Evolutionary conservation across 1,140 invertebrate species (phyloP).

Genomic region (Apolygus lucorum): DNA sequence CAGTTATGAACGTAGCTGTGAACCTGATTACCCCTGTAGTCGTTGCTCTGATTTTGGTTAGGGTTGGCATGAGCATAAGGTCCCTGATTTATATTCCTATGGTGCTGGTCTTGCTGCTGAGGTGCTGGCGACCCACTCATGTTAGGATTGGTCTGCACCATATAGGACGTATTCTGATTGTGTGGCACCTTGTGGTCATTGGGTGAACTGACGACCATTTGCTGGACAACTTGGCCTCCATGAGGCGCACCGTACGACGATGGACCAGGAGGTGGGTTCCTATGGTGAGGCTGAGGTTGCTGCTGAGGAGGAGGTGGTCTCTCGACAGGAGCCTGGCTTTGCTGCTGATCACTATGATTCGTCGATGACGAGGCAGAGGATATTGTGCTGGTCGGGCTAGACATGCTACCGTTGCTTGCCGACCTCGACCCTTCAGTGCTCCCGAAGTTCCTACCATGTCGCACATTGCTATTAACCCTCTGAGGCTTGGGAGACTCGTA

Average conservation of each 20-base stretch:
- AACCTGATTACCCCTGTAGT: neutral
- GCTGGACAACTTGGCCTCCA: neutral
- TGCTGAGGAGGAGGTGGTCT: no score
- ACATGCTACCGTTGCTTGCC: neutral
- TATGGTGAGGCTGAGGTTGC: neutral
- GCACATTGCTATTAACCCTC: neutral
- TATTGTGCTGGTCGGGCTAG: neutral
- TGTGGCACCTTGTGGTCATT: neutral
- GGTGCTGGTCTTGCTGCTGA: neutral
- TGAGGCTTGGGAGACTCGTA: neutral
- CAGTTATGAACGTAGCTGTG: neutral
- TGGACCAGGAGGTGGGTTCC: neutral
- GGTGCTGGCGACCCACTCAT: neutral
- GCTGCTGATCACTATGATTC: neutral
- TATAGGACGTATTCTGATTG: neutral
- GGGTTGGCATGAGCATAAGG: neutral
- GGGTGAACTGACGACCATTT: neutral
- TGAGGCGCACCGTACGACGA: no score
- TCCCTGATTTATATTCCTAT: no score
- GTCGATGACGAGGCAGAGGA: neutral
- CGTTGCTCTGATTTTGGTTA: neutral
- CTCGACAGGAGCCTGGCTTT: slow-evolving; percentile 6
- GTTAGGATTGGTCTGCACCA: neutral
- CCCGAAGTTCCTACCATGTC: neutral
- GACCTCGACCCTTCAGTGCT: neutral